Evolutionary conservation across 2,797 vertebrate species (phyloP).

Genomic region (Hylomyscus alleni): DNA sequence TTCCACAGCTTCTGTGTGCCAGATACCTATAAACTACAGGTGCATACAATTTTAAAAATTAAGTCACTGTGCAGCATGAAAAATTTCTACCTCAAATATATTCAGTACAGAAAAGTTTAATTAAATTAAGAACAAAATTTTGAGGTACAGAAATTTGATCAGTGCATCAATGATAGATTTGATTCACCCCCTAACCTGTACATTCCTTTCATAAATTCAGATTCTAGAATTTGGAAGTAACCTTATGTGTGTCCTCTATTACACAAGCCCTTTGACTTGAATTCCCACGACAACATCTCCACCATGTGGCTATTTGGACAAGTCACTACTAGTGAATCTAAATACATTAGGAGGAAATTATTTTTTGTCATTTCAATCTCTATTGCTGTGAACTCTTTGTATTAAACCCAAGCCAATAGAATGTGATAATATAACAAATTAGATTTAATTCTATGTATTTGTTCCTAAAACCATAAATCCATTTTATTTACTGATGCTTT

Average conservation of each 20-base stretch:
- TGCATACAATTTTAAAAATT: slow-evolving; percentile 65
- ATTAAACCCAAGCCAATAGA: not conserved
- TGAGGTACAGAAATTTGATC: slow-evolving; percentile 61
- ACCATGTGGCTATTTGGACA: slow-evolving; percentile 81
- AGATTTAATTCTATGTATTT: not conserved
- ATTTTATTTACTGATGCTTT: not conserved
- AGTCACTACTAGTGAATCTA: slow-evolving; percentile 54
- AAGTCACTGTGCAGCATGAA: slow-evolving; percentile 46
- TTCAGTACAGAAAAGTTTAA: slow-evolving; percentile 30
- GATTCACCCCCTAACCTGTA: not conserved
- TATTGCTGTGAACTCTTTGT: not conserved
- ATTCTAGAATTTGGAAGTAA: slow-evolving; percentile 73
- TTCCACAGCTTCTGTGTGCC: slow-evolving; percentile 63
- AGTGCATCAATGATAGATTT: slow-evolving; percentile 42
- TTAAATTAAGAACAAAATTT: slow-evolving; percentile 54
- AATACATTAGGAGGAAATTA: slow-evolving; percentile 26
- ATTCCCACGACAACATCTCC: slow-evolving; percentile 83
- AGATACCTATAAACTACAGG: slow-evolving; percentile 49
- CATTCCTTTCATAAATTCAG: slow-evolving; percentile 54
- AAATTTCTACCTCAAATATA: slow-evolving; percentile 41
- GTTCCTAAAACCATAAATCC: not conserved
- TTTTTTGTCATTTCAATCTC: not conserved
- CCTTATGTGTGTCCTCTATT: slow-evolving; percentile 77
- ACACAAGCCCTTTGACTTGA: slow-evolving; percentile 12
- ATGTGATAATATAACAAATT: not conserved